Evolutionary conservation across 2,113 vertebrate species (phyloP), one percentile per base, ranked within the genome.

Genomic region (Brevimyrus niger): DNA sequence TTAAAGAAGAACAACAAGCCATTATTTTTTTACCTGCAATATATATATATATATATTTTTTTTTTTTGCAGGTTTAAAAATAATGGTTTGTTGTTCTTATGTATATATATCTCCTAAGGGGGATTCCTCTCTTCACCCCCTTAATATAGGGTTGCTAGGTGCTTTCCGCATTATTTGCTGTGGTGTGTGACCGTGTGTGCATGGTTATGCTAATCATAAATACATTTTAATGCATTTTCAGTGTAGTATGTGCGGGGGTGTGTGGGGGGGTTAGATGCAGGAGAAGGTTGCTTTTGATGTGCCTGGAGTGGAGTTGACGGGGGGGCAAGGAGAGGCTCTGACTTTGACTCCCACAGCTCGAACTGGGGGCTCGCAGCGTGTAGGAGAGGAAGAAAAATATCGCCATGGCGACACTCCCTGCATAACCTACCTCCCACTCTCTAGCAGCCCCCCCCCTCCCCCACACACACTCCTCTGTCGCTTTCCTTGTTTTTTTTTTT

Each of bases 371-470:
- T 38, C 88, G 2, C 27, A 55, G 69, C 31, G 8, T 55, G 47
- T 80, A 21, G 65, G 86, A 53, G 58, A 87, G 35, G 50, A 38
- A 47, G 89, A 86, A 92, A 91, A 91, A 86, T 91, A 91, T 93
- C 87, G 91, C 92, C 92, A 93, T 93, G 92, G 92, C 89, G 92
- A 93, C 92, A 91, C 91, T 48, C 90, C 76, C 73, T 88, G 53
- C 65, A 48, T 35, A 69, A 17, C 47, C 87, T 87, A 58, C 17
- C 58, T 69, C 38, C 55, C 42, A 87, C 47, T 53, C 61, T 76
- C 88, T 87, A 42, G 38, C 73, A 46, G 44, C 47, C 4, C 86
- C 90, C 61, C 47, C 80, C 51, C 76, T 19, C 73, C 17, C 86
- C 4, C 87, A 13, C 58, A 61, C 35, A 76, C 73, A 42, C 73